phyloP scores from a whole-genome alignment of 2,888 invertebrate genomes.

The Lycophotia porphyrea region DNA sequence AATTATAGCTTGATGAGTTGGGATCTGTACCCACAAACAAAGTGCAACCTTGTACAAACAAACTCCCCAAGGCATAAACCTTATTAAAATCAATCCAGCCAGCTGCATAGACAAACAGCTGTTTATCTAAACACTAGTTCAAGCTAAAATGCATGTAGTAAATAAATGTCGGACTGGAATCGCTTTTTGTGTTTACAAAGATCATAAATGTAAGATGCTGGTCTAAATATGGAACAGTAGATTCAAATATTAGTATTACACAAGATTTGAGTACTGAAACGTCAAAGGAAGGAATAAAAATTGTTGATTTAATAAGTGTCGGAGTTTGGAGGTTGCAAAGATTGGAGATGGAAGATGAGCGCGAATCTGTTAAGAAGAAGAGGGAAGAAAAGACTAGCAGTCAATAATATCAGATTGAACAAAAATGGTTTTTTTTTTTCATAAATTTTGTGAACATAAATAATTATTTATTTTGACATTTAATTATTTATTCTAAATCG shows the following conservation, averaged over 20 bases:
- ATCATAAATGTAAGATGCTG: conserved; percentile 55
- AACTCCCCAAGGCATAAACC: conserved; percentile 17
- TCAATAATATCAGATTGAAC: neutral
- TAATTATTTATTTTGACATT: too few species aligned
- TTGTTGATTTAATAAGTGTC: neutral
- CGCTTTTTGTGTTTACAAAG: conserved; percentile 48
- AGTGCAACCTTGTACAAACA: neutral
- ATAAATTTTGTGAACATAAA: too few species aligned
- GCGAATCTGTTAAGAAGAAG: neutral
- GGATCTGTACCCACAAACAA: neutral
- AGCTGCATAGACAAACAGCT: conserved; percentile 19
- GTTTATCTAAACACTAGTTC: conserved; percentile 42
- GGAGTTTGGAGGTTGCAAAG: neutral
- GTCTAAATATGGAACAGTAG: conserved; percentile 53
- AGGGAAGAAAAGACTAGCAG: neutral
- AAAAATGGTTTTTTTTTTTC: too few species aligned
- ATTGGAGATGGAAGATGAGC: neutral
- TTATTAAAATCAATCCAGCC: conserved; percentile 29
- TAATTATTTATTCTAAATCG: too few species aligned
- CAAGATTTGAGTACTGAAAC: conserved; percentile 3
- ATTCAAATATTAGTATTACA: conserved; percentile 54
- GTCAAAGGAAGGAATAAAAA: neutral
- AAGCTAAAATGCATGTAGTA: conserved; percentile 33
- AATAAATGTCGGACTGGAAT: conserved; percentile 48
- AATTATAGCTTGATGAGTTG: too few species aligned